Percentiles rank a stretch among this genome's conserved stretches.
Conservation (phyloP, 2,888 invertebrate genomes). For the Andrena bucephala region DNA sequence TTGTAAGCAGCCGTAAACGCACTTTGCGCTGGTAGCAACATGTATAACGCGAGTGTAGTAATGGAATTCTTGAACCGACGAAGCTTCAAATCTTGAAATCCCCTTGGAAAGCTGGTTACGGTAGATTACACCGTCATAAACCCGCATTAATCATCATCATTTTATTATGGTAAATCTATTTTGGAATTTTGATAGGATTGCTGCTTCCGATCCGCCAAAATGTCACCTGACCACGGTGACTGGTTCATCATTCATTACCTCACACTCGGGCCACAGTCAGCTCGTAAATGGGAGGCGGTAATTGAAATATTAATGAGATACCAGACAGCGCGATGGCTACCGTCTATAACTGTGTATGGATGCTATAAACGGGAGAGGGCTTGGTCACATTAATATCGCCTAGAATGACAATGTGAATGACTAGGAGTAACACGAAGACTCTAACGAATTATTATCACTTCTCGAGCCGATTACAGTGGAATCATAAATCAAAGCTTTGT, state of each 20-base stretch:
- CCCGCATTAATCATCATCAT: conserved; percentile 30
- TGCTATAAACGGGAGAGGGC: conserved; percentile 58
- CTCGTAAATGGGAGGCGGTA: conserved; percentile 65
- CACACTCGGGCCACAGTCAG: conserved; percentile 11
- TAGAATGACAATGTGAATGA: conserved; percentile 53
- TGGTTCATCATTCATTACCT: conserved; percentile 49
- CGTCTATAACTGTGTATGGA: conserved; percentile 26
- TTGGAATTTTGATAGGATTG: conserved; percentile 51
- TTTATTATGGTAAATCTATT: conserved; percentile 48
- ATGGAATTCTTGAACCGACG: conserved; percentile 22
- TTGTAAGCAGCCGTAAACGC: conserved; percentile 36
- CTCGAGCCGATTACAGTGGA: conserved; percentile 49
- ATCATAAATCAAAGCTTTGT: conserved; percentile 66
- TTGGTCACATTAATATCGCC: conserved; percentile 58
- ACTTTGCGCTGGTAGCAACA: conserved; percentile 32
- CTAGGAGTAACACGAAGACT: conserved; percentile 31
- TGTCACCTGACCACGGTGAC: conserved; percentile 40
- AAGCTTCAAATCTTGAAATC: conserved; percentile 25
- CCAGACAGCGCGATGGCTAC: conserved; percentile 44
- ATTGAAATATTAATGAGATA: conserved; percentile 74
- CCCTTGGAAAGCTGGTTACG: conserved; percentile 11
- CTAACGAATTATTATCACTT: conserved; percentile 66
- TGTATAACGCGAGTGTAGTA: conserved; percentile 30
- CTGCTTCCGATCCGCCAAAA: conserved; percentile 29
- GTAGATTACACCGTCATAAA: conserved; percentile 24